Evolutionary conservation across 2,888 invertebrate genomes (phyloP), one percentile per base, ranked within the genome.

Genomic region (Andrena haemorrhoa): DNA sequence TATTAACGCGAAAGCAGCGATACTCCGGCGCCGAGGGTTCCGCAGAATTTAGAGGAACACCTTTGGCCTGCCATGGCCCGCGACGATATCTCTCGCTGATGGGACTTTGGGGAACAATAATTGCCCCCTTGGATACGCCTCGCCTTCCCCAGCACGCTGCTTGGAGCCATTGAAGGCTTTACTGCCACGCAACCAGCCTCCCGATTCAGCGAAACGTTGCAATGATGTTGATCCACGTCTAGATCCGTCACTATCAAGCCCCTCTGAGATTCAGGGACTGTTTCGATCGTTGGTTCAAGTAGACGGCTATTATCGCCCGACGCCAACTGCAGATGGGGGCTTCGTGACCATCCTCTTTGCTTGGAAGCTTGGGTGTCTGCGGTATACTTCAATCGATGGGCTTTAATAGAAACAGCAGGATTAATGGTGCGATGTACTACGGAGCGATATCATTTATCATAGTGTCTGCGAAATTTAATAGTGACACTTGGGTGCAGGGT

Each of bases 71-170:
- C 84, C 86, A 85, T 88, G 84, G 86, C 88, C 85, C 85, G 75
- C 64, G 79, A 58, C 83, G 88, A 89, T 91, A 89, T 91, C 88
- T 91, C 88, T 89, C 84, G 47, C 77, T 88, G 91, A 92, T 92
- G 87, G 90, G 88, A 89, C 91, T 89, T 91, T 63, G 83, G 91
- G 90, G 92, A 91, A 90, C 90, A 91, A 92, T 92, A 90, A 92
- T 91, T 90, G 86, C 88, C 80, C 79, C 75, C 83, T 47, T 58
- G 61, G 72, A 20, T 53, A 65, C 75, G 23, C 31, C 76, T 61
- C 72, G 77, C 33, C 66, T 82, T 80, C 77, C 69, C 58, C 70
- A 63, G 47, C 69, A 82, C 65, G 81, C 79, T 87, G 88, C 77
- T 82, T 73, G 79, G 65, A 75, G 79, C 88, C 86, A 84, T 86